Evolutionary conservation across 1,140 invertebrate species (phyloP), one percentile per base, ranked within the genome.

Genomic region (Trissolcus basalis): DNA sequence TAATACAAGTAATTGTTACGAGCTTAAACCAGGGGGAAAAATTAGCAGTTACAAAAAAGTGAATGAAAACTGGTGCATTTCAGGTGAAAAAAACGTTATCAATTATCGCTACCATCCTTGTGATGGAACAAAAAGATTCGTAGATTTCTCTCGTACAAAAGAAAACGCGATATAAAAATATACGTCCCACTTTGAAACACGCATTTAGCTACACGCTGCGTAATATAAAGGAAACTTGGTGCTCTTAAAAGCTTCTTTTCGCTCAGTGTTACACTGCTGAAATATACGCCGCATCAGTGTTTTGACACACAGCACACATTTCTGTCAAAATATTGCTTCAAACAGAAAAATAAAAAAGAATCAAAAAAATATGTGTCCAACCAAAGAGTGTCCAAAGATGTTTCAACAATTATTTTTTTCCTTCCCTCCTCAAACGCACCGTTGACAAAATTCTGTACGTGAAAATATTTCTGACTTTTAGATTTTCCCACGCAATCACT

Each of bases 211-310:
- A 51, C 45, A 71, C 43, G 39, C 51, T 58, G 68, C 68, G 59
- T 71, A 63, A 71, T 63, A 27, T 59, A 63, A 63, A 71, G 59
- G 36, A 71, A 63, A 58, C 68, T 71, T 61, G 49, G 41, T 53
- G 68, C 58, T 50, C 68, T 71, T 71, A 71, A 71, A 71, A 71
- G 68, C 59, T 71, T 71, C 68, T 71, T 70, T 63, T 71, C 59
- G 63, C 59, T 71, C 68, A 45, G 53, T 32, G 27, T 45, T 63
- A 63, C 53, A 70, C 32, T 51, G 64, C 60, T 58, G 60, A 51
- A 48, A 64, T 63, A 56, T 53, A 56, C 35, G 53, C 48, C 48
- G 58, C 32, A 39, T 32, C 53, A 12, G 41, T 64, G 35, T 72
- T 71, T 58, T 64, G 47, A 72, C 69, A 44, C 32, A 63, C 54